Evolutionary conservation across 2,888 invertebrate species (phyloP), one percentile per base, ranked within the genome.

Genomic region (Cheilosia vulpina): DNA sequence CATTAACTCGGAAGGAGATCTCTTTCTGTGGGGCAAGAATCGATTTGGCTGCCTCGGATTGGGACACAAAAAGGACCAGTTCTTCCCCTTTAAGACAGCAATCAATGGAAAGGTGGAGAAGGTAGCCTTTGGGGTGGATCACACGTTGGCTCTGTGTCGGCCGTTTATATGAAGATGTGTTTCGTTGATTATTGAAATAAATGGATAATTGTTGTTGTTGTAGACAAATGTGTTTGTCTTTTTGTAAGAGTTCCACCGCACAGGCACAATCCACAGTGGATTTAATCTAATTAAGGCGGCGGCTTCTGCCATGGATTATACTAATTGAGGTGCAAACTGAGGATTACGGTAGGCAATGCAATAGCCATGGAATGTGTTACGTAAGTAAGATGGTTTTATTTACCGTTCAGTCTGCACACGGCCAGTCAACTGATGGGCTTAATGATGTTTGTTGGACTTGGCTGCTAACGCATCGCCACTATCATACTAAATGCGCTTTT

Each of bases 21-120:
- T 99, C 7, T 99, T 95, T 89, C 96, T 95, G 92, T 99, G 99
- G 99, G 99, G 99, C 0, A 94, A 96, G 89, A 98, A 99, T 91
- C 94, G 95, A 88, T 94, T 94, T 87, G 96, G 96, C 0, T 96
- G 96, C 89, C 93, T 99, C 0, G 99, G 99, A 0, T 91, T 98
- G 45, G 97, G 97, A 0, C 94, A 95, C 90, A 91, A 91, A 0
- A 95, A 96, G 72, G 96, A 98, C 90, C 98, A 98, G 90, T 95
- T 93, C 92, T 98, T 98, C 90, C 98, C 98, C 1, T 93, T 97
- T 24, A 96, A 96, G 93, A 96, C 95, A 5, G 93, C 96, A 0
- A 92, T 98, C 15, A 97, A 97, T 68, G 97, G 96, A 0, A 93
- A 94, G 89, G 96, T 96, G 0, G 90, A 94, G 43, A 94, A 96